A percentile compares a stretch with the other conserved stretches of the same genome.
Conservation (phyloP, 2,888 invertebrate species). For the Ischnura elegans region DNA sequence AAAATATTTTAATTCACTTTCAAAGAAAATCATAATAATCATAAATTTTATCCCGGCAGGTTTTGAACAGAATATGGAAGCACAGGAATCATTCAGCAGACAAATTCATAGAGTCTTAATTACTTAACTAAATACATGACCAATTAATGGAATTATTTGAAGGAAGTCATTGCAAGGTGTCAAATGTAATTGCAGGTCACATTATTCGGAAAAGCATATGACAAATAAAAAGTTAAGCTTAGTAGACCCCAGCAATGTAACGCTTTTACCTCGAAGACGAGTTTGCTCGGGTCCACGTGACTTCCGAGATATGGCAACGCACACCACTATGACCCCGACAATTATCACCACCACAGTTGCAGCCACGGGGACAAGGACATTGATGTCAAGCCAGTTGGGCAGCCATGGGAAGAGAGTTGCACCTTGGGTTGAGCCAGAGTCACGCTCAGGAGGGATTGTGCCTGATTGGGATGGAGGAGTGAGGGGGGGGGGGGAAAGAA, state of each 20-base stretch:
- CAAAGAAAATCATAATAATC: too few relatives aligned
- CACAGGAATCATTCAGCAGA: too few relatives aligned
- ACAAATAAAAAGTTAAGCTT: not conserved
- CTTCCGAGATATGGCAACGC: slow-evolving; percentile 91
- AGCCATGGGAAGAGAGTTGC: slow-evolving; percentile 84
- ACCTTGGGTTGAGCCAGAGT: slow-evolving; percentile 69
- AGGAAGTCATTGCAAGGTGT: not conserved
- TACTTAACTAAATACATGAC: too few relatives aligned
- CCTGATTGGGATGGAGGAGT: slow-evolving; percentile 73
- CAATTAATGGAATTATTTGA: too few relatives aligned
- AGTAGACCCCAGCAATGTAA: not conserved
- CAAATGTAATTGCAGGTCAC: not conserved
- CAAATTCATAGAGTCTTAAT: too few relatives aligned
- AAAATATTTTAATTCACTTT: too few relatives aligned
- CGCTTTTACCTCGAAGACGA: slow-evolving; percentile 88
- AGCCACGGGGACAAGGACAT: slow-evolving; percentile 93
- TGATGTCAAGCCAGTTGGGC: slow-evolving; percentile 92
- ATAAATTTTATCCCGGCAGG: too few relatives aligned
- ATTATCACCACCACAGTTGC: slow-evolving; percentile 94
- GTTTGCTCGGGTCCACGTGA: slow-evolving; percentile 83
- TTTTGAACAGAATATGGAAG: too few relatives aligned
- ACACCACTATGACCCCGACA: slow-evolving; percentile 94
- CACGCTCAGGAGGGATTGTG: slow-evolving; percentile 73
- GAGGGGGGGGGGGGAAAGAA: slow-evolving; percentile 84
- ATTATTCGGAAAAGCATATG: not conserved